Percentiles rank a stretch among this genome's conserved stretches.
Evolutionary conservation across 2,797 vertebrate genomes (phyloP).

Genomic region (Rhinatrema bivittatum): DNA sequence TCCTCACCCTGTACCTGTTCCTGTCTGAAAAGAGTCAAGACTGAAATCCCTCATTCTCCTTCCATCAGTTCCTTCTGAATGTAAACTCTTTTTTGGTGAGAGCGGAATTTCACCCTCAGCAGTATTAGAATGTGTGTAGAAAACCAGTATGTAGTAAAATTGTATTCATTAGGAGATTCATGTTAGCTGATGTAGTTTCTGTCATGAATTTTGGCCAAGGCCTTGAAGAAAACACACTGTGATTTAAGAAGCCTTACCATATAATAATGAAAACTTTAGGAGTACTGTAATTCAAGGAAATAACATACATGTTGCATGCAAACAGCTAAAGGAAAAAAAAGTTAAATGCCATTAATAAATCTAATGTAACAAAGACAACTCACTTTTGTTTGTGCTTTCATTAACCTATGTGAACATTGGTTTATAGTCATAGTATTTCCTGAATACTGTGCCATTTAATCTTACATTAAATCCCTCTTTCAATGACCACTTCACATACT

Average conservation of each 20-base stretch:
- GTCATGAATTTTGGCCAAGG: slow-evolving; percentile 60
- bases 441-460: too few relatives aligned
- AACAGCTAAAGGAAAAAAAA: slow-evolving; percentile 76
- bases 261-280: slow-evolving; percentile 62
- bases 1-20: neutral
- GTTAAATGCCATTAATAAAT: slow-evolving; percentile 79
- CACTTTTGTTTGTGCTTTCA: slow-evolving; percentile 32
- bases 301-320: slow-evolving; percentile 87
- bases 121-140: slow-evolving; percentile 82
- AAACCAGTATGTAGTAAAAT: slow-evolving; percentile 52
- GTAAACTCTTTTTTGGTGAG: slow-evolving; percentile 59
- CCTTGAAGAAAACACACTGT: slow-evolving; percentile 78
- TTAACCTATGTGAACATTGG: neutral
- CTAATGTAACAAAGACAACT: slow-evolving; percentile 44
- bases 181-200: slow-evolving; percentile 59
- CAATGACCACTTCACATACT: too few relatives aligned
- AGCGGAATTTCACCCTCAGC: slow-evolving; percentile 57
- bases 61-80: slow-evolving; percentile 57
- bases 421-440: too few relatives aligned
- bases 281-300: slow-evolving; percentile 64
- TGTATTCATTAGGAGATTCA: slow-evolving; percentile 61
- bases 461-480: too few relatives aligned
- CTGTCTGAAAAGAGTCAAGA: too few relatives aligned
- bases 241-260: slow-evolving; percentile 78
- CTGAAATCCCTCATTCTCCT: too few relatives aligned